Conservation (phyloP, 2,888 invertebrate species). For the Eupithecia tripunctaria region DNA sequence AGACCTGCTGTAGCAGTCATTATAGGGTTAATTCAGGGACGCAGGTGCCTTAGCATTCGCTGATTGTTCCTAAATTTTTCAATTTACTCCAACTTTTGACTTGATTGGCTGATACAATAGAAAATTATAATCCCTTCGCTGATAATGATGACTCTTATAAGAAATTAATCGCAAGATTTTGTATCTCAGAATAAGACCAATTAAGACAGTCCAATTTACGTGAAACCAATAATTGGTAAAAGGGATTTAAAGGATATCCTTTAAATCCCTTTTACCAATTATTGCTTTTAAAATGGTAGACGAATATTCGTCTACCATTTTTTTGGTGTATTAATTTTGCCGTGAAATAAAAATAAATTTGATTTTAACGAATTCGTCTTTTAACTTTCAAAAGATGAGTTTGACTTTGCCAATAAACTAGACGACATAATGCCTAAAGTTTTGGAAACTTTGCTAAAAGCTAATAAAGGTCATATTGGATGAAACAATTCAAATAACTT, state of each 20-base stretch:
- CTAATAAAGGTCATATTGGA: not conserved
- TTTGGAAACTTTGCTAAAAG: not conserved
- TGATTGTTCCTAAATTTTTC: not conserved
- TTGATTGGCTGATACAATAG: too few species aligned
- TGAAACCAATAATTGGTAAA: not conserved
- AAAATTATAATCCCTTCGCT: too few species aligned
- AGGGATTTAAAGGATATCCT: not conserved
- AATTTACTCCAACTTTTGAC: not conserved
- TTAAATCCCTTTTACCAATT: too few species aligned
- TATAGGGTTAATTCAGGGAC: too few species aligned
- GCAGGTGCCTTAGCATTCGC: not conserved
- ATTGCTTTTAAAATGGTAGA: too few species aligned
- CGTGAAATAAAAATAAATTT: not conserved
- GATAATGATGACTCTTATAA: not conserved
- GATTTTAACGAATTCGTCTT: not conserved
- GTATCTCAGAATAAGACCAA: not conserved
- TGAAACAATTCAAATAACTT: not conserved
- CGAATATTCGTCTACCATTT: not conserved
- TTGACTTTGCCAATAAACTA: conserved; percentile 9
- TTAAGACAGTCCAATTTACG: not conserved
- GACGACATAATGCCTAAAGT: not conserved
- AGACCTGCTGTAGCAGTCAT: too few species aligned
- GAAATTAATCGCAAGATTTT: not conserved
- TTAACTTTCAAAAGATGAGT: conserved; percentile 2
- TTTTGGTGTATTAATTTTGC: not conserved